Conservation (phyloP, 2,888 invertebrate species). For the Acanthococcus lagerstroemiae region DNA sequence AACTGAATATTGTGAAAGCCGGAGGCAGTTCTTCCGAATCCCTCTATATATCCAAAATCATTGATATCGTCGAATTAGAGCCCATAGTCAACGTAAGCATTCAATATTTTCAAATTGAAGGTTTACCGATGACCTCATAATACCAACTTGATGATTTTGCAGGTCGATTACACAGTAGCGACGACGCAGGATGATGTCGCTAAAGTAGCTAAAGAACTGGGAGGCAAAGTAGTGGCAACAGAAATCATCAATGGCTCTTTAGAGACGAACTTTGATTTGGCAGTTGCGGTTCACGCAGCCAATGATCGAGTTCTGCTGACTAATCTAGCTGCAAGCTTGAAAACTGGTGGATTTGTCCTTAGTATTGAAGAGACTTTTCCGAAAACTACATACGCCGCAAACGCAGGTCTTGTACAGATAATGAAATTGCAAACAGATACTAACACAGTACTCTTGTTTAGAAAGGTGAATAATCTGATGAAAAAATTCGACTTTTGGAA, state of each 20-base stretch:
- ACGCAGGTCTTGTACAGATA: conserved; percentile 47
- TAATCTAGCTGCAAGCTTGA: conserved; percentile 53
- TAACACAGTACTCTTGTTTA: conserved; percentile 57
- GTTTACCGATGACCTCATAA: too few relatives aligned
- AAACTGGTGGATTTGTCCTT: conserved; percentile 56
- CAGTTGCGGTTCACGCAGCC: conserved; percentile 56
- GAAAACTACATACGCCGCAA: conserved; percentile 36
- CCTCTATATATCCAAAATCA: conserved; percentile 51
- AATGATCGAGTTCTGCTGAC: conserved; percentile 47
- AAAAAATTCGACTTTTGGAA: too few relatives aligned
- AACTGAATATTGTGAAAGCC: conserved; percentile 63
- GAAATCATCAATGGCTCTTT: conserved; percentile 51
- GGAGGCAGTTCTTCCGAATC: conserved; percentile 55
- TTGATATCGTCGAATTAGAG: conserved; percentile 59
- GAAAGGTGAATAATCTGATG: conserved; percentile 46
- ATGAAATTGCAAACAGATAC: conserved; percentile 55
- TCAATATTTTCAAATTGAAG: too few relatives aligned
- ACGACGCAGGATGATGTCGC: conserved; percentile 50
- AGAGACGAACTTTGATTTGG: conserved; percentile 57
- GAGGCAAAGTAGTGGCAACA: conserved; percentile 55
- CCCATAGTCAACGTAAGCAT: conserved; percentile 53
- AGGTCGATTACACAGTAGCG: conserved; percentile 50
- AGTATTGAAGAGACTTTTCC: conserved; percentile 58
- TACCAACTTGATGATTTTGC: too few relatives aligned
- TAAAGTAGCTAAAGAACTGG: conserved; percentile 49